phyloP scores from a whole-genome alignment of 2,113 vertebrate species.

The Cynopterus brachyotis region DNA sequence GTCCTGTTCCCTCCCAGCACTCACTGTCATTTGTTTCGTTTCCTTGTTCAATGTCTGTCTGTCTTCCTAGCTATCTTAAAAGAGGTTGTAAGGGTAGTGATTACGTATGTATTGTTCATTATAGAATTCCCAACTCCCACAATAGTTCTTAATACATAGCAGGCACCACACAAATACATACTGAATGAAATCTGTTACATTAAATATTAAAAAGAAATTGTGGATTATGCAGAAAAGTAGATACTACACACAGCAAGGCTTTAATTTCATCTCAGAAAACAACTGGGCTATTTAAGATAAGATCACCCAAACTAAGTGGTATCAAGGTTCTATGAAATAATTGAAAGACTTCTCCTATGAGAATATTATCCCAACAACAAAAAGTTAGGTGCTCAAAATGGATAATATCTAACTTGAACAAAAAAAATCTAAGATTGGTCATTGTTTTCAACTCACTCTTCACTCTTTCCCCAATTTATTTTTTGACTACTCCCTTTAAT shows the following conservation, averaged over 20 bases:
- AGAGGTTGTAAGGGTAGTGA: not conserved
- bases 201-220: not conserved
- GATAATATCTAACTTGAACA: not conserved
- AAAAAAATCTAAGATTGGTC: not conserved
- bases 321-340: not conserved
- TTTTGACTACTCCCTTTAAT: not conserved
- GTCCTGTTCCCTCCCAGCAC: not conserved
- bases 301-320: not conserved
- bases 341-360: not conserved
- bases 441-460: not conserved
- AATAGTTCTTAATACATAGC: not conserved
- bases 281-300: not conserved
- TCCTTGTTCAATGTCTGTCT: not conserved
- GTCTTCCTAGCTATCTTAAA: not conserved
- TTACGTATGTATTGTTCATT: not conserved
- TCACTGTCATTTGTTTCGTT: not conserved
- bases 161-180: not conserved
- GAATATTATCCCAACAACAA: not conserved
- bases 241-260: not conserved
- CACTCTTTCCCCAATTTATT: not conserved
- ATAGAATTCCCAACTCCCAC: not conserved
- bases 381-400: not conserved
- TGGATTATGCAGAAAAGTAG: not conserved
- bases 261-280: not conserved
- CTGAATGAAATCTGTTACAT: not conserved